Evolutionary conservation across 2,113 vertebrate species (phyloP).

Genomic region (Pollimyrus isidori): DNA sequence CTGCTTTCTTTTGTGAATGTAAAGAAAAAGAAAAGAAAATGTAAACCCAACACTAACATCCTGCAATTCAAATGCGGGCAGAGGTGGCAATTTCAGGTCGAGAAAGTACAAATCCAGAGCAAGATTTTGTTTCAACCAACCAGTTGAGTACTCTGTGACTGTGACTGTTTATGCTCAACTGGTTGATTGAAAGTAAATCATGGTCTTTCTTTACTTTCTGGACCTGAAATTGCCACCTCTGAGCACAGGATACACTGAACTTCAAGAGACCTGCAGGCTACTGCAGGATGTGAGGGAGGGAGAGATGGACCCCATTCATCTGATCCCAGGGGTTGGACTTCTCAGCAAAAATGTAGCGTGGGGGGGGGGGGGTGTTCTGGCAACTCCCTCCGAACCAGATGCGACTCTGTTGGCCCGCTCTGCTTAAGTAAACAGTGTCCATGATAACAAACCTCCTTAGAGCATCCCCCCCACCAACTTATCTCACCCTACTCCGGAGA

Average conservation of each 20-base stretch:
- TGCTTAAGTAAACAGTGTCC: neutral
- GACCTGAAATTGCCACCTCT: too few relatives aligned
- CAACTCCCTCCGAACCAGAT: neutral
- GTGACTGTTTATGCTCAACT: too few relatives aligned
- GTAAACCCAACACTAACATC: neutral
- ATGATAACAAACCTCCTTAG: neutral
- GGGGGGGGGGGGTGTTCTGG: neutral
- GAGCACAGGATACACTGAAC: neutral
- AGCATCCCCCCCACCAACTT: neutral
- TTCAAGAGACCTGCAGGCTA: neutral
- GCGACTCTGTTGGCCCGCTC: neutral
- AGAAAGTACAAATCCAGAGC: too few relatives aligned
- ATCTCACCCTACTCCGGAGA: neutral
- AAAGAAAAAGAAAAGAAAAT: neutral
- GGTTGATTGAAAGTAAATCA: too few relatives aligned
- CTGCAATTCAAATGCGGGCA: neutral
- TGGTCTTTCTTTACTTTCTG: too few relatives aligned
- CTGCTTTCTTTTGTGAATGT: neutral
- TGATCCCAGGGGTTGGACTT: neutral
- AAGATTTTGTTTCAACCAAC: too few relatives aligned
- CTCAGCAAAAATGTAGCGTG: neutral
- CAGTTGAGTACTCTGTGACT: too few relatives aligned
- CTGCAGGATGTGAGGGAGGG: neutral
- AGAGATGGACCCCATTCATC: neutral
- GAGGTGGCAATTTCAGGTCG: too few relatives aligned